phyloP scores from a whole-genome alignment of 2,113 vertebrate species.

The Willisornis vidua region DNA sequence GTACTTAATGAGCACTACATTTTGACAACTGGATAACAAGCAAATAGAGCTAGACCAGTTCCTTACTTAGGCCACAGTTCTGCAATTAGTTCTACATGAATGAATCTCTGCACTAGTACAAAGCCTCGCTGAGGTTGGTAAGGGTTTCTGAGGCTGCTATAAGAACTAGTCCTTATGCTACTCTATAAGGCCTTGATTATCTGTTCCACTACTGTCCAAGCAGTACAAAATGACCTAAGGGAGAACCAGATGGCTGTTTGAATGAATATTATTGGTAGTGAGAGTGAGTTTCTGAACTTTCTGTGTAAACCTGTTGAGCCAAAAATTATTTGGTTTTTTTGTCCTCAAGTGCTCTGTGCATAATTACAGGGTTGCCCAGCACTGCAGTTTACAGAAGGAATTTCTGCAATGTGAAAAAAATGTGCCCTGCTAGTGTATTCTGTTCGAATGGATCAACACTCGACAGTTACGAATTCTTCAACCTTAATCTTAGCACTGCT shows the following conservation, averaged over 20 bases:
- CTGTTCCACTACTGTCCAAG: not conserved
- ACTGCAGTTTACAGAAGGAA: not conserved
- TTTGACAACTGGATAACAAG: conserved; percentile 54
- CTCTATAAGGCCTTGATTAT: not conserved
- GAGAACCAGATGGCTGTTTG: not conserved
- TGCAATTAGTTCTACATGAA: conserved; percentile 47
- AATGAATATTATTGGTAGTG: not conserved
- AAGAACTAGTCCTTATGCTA: conserved; percentile 8
- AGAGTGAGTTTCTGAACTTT: not conserved
- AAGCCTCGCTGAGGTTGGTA: conserved; percentile 9
- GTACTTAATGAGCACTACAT: conserved; percentile 44
- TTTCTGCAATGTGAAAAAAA: not conserved
- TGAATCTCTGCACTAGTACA: conserved; percentile 17
- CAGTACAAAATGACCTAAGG: not conserved
- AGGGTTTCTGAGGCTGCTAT: conserved; percentile 18
- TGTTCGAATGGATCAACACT: not conserved
- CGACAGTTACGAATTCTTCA: not conserved
- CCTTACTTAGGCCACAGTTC: conserved; percentile 16
- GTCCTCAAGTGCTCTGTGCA: not conserved
- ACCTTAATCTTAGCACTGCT: not conserved
- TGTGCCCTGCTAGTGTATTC: not conserved
- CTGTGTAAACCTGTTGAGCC: not conserved
- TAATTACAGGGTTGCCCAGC: conserved; percentile 1
- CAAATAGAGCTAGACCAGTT: not conserved
- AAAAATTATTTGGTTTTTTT: not conserved